Conservation (phyloP, 2,797 vertebrate species). For the Microcaecilia unicolor region DNA sequence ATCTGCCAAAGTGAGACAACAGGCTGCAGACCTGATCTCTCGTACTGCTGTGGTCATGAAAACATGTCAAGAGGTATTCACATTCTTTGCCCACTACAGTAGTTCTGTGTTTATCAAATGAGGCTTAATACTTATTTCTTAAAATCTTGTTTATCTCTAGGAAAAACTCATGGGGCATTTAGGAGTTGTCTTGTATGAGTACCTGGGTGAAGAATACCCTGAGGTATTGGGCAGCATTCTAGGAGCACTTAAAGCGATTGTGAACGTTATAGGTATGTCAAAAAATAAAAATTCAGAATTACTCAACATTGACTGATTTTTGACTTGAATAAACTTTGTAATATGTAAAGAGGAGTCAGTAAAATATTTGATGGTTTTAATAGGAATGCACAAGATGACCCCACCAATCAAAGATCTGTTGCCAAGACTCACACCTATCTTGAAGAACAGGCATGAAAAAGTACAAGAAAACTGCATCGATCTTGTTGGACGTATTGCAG, state of each 20-base stretch:
- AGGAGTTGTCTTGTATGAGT: conserved; percentile 96
- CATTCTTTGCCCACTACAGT: background rate
- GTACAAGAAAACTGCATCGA: conserved; percentile 98
- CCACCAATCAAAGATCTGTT: conserved; percentile 97
- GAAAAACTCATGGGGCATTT: conserved; percentile 98
- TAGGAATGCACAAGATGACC: conserved; percentile 99
- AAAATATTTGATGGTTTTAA: background rate
- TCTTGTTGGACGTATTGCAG: conserved; percentile 94
- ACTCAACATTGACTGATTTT: background rate
- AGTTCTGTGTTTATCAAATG: background rate
- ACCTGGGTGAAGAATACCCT: conserved; percentile 96
- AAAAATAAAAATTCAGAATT: no score
- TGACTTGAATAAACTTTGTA: background rate
- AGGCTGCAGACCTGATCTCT: conserved; percentile 95
- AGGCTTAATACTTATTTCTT: background rate
- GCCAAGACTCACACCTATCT: conserved; percentile 90
- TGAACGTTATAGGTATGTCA: conserved; percentile 92
- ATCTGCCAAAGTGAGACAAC: conserved; percentile 94
- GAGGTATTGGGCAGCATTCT: conserved; percentile 97
- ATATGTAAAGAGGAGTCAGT: no score
- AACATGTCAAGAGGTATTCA: conserved; percentile 90
- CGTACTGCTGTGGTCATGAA: conserved; percentile 98
- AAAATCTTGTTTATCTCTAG: conserved; percentile 39
- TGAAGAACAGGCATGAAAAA: conserved; percentile 98
- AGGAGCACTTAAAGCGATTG: conserved; percentile 94